These are phyloP conservation scores for Chelonia mydas DNA, from an alignment of 2,797 vertebrate genomes.

Conservation along the genomic window DNA sequence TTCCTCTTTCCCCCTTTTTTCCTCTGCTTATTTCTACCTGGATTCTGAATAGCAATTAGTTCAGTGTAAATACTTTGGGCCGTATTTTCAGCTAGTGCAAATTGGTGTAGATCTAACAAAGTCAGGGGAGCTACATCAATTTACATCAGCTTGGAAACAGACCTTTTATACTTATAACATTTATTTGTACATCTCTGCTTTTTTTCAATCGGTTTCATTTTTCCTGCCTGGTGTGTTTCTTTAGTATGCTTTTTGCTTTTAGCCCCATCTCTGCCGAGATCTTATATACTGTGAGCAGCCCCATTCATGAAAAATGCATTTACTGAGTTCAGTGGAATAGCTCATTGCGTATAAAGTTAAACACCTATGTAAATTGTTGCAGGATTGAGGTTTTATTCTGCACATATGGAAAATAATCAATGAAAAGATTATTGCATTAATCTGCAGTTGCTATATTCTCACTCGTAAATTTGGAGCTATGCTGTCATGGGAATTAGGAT, in stretches of 20 bases:
- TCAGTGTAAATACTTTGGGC: background rate
- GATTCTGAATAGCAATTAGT: background rate
- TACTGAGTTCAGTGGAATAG: background rate
- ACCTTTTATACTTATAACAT: background rate
- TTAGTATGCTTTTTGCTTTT: background rate
- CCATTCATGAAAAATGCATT: background rate
- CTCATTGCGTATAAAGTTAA: background rate
- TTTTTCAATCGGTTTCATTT: background rate
- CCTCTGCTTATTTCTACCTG: background rate
- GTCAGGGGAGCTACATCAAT: background rate
- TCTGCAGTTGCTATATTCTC: background rate
- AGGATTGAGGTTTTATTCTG: background rate
- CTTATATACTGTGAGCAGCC: background rate
- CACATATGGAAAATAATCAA: background rate
- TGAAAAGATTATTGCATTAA: background rate
- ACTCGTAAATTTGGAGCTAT: background rate
- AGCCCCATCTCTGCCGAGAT: background rate
- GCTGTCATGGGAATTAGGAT: background rate
- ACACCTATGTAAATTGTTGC: background rate
- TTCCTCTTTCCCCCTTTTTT: background rate
- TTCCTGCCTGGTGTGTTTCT: background rate
- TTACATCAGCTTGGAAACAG: background rate
- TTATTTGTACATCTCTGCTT: background rate
- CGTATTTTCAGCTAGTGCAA: background rate
- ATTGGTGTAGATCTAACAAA: background rate